Evolutionary conservation across 2,113 vertebrate genomes (phyloP), one percentile per base, ranked within the genome.

Genomic region (Phaethornis superciliosus): DNA sequence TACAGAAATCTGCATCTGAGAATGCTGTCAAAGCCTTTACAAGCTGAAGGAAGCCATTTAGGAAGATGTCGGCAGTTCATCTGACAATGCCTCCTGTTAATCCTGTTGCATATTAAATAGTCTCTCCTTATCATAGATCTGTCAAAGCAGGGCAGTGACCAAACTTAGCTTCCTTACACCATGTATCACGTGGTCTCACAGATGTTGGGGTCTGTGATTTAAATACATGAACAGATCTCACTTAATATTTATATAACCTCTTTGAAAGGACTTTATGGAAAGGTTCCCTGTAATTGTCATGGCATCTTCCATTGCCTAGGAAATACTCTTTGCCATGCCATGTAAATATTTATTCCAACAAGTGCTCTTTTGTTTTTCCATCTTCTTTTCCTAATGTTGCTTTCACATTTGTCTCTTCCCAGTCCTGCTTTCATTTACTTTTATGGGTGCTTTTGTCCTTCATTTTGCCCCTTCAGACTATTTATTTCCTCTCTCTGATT

Each of bases 1-100:
- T 88, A 76, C 21, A 86, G 80, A 90, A 83, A 90, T 93, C 85
- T 92, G 62, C 80, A 69, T 92, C 81, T 86, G 92, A 88, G 85
- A 81, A 94, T 75, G 69, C 77, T 90, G 80, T 92, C 88, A 90
- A 88, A 89, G 86, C 89, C 77, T 81, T 92, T 86, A 55, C 64
- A 40, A 52, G 80, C 80, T 88, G 15, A 84, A 95, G 65, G 91
- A 81, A 94, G 82, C 85, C 0, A 24, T 79, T 95, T 95, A 90
- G 85, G 85, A 85, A 94, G 79, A 62, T 44, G 72, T 56, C 91
- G 56, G 85, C 69, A 68, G 85, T 86, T 95, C 69, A 32, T 78
- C 76, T 94, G 85, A 93, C 88, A 81, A 83, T 75, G 49, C 42
- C 72, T 91, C 24, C 84, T 81, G 19, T 86, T 92, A 91, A 93